phyloP scores from a whole-genome alignment of 1,140 invertebrate genomes.

The Nephila pilipes region DNA sequence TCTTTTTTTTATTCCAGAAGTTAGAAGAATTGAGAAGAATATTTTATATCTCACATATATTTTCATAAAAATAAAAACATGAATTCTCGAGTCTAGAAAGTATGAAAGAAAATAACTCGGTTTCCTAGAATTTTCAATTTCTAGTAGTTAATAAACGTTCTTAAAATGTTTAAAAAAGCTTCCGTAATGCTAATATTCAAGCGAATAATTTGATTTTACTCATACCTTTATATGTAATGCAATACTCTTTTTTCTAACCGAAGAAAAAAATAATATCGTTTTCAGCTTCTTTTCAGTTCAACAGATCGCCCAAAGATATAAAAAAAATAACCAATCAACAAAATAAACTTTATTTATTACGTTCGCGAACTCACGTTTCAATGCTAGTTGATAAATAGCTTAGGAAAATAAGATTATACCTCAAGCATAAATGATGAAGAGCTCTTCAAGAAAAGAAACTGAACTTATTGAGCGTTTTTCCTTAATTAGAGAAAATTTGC shows the following conservation, averaged over 20 bases:
- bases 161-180: not conserved
- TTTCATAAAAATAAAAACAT: too few relatives aligned
- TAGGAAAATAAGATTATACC: not conserved
- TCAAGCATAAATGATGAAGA: slow-evolving; percentile 3
- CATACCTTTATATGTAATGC: not conserved
- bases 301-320: not conserved
- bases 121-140: not conserved
- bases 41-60: too few relatives aligned
- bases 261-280: too few relatives aligned
- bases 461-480: slow-evolving; percentile 8
- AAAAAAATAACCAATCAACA: not conserved
- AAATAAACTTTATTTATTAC: not conserved
- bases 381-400: not conserved
- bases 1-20: too few relatives aligned
- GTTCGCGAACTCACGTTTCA: not conserved
- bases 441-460: not conserved
- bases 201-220: not conserved
- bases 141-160: not conserved
- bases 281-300: not conserved
- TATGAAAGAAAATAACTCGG: too few relatives aligned
- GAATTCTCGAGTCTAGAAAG: too few relatives aligned
- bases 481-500: not conserved
- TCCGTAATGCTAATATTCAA: not conserved
- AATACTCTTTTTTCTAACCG: too few relatives aligned
- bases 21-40: too few relatives aligned